Conservation (phyloP, 2,888 invertebrate species). For the Teleogryllus oceanicus region DNA sequence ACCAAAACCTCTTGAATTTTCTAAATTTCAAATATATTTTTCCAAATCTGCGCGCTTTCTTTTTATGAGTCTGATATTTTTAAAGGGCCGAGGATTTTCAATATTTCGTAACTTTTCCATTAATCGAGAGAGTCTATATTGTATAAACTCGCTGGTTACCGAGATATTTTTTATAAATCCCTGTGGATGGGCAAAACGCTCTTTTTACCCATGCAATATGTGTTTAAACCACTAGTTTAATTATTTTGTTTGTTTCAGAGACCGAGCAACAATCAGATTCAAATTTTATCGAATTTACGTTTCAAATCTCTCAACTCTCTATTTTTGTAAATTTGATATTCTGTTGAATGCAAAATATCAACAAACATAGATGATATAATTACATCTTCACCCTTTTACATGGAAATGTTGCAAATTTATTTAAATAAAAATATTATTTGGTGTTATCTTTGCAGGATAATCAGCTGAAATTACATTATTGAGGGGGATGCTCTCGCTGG, state of each 20-base stretch:
- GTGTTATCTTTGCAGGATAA: slow-evolving; percentile 59
- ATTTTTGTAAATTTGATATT: slow-evolving; percentile 66
- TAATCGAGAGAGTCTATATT: too few species aligned
- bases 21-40: too few species aligned
- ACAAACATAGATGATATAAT: background rate
- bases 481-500: slow-evolving; percentile 85
- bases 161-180: too few species aligned
- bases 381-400: background rate
- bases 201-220: too few species aligned
- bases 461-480: slow-evolving; percentile 93
- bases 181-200: too few species aligned
- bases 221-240: too few species aligned
- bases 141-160: too few species aligned
- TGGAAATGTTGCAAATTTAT: background rate
- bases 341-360: background rate
- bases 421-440: background rate
- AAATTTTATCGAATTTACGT: slow-evolving; percentile 87
- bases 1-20: too few species aligned
- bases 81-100: too few species aligned
- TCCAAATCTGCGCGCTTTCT: too few species aligned
- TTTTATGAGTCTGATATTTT: too few species aligned
- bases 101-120: too few species aligned
- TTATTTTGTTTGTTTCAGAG: slow-evolving; percentile 55
- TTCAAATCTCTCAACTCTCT: slow-evolving; percentile 84
- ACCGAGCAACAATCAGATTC: slow-evolving; percentile 91